phyloP scores from a whole-genome alignment of 2,113 vertebrate species.

The Marcusenius ussheri region DNA sequence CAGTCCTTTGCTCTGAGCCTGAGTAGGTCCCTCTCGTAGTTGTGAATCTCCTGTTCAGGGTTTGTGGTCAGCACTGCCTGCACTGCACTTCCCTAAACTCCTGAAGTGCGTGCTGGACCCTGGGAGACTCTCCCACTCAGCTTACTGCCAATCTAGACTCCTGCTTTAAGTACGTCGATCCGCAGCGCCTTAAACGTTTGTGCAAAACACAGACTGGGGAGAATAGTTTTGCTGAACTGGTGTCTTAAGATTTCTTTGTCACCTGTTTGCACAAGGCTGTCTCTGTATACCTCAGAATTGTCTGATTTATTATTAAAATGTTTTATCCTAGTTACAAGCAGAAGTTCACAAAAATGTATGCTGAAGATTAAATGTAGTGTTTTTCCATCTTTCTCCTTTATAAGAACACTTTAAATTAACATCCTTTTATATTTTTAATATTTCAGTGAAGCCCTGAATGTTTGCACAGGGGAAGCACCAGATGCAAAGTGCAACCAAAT shows the following conservation, averaged over 20 bases:
- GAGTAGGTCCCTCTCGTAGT: neutral
- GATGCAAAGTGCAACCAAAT: neutral
- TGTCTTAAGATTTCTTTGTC: slow-evolving; percentile 32
- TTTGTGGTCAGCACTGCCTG: neutral
- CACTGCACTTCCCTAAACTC: neutral
- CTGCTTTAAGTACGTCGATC: neutral
- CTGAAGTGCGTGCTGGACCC: neutral
- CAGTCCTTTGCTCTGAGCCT: neutral
- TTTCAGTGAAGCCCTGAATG: slow-evolving; percentile 4
- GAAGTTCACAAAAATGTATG: slow-evolving; percentile 42
- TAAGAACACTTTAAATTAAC: neutral
- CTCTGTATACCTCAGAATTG: slow-evolving; percentile 59
- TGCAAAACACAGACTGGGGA: neutral
- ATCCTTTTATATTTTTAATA: slow-evolving; percentile 4
- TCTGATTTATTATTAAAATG: slow-evolving; percentile 16
- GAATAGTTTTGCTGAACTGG: slow-evolving; percentile 20
- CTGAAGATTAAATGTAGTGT: slow-evolving; percentile 30
- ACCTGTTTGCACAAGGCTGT: slow-evolving; percentile 47
- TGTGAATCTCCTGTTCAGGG: neutral
- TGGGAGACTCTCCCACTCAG: neutral
- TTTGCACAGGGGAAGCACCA: slow-evolving; percentile 34
- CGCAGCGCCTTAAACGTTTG: neutral
- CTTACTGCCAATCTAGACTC: neutral
- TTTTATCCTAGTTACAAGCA: neutral
- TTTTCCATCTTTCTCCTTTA: slow-evolving; percentile 9